These are phyloP conservation scores for Brachypalpus laphriformis DNA, from an alignment of 2,888 invertebrate species.

Conservation along the genomic window DNA sequence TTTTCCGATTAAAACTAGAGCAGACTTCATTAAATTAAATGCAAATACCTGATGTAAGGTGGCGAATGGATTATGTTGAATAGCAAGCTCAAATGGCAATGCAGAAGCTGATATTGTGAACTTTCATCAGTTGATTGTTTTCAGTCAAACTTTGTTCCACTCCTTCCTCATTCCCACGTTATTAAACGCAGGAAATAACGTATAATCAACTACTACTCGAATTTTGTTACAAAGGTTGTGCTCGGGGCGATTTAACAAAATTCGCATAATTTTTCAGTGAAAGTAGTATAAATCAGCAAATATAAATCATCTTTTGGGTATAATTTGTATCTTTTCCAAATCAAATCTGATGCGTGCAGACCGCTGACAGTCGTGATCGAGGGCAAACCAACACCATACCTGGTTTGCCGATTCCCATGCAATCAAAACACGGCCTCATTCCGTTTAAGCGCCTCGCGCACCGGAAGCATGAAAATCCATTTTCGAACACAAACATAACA, in stretches of 20 bases:
- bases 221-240: background rate
- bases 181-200: slow-evolving; percentile 6
- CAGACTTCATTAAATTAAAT: no score
- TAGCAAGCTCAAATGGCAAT: no score
- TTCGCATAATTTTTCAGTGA: slow-evolving; percentile 42
- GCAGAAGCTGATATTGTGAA: background rate
- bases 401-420: slow-evolving; percentile 6
- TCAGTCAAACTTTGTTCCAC: background rate
- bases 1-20: no score
- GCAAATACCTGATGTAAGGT: no score
- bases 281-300: slow-evolving; percentile 15
- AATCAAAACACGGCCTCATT: slow-evolving; percentile 24
- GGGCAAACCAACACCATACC: slow-evolving; percentile 18
- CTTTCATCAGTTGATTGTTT: background rate
- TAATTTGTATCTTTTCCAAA: background rate
- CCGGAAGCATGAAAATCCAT: slow-evolving; percentile 45
- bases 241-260: slow-evolving; percentile 20
- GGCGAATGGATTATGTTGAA: no score
- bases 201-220: background rate
- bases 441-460: background rate
- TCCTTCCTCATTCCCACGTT: background rate
- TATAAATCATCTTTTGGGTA: slow-evolving; percentile 14
- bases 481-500: slow-evolving; percentile 19
- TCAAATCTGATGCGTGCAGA: background rate
- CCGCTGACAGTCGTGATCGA: slow-evolving; percentile 26